Evolutionary conservation across 2,888 invertebrate species (phyloP).

Genomic region (Brachypalpus laphriformis): DNA sequence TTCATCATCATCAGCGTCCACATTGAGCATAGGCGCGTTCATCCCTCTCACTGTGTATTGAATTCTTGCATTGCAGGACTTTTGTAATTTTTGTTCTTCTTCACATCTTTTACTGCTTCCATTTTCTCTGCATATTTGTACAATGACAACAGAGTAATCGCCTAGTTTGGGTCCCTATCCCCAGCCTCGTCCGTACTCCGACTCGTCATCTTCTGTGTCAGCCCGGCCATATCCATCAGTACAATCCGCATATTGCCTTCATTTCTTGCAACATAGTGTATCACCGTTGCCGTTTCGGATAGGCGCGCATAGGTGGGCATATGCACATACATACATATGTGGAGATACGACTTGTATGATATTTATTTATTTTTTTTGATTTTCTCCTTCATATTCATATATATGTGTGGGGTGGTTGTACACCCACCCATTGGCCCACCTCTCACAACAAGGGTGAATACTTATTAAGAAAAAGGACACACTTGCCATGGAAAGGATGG

Average conservation of each 20-base stretch:
- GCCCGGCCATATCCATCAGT: constrained; percentile 55
- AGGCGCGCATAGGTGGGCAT: constrained; percentile 25
- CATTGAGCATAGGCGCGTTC: constrained; percentile 70
- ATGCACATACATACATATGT: not conserved
- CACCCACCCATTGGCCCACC: not conserved
- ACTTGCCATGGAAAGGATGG: constrained; percentile 65
- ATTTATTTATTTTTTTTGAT: constrained; percentile 59
- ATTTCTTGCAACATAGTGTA: constrained; percentile 48
- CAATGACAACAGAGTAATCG: constrained; percentile 71
- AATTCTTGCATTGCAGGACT: constrained; percentile 71
- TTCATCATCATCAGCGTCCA: constrained; percentile 73
- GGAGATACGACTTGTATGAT: constrained; percentile 24
- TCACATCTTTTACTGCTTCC: constrained; percentile 64
- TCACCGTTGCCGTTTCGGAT: constrained; percentile 39
- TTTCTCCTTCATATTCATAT: constrained; percentile 60
- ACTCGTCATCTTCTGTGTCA: constrained; percentile 19
- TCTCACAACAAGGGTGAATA: constrained; percentile 61
- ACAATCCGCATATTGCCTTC: constrained; percentile 70
- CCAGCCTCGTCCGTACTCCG: not conserved
- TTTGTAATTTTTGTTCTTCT: constrained; percentile 72
- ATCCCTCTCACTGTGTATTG: constrained; percentile 62
- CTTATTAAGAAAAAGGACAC: constrained; percentile 73
- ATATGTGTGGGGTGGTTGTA: not conserved
- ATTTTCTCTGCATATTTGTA: constrained; percentile 68
- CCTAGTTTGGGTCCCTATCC: constrained; percentile 57